Base-by-base conservation (phyloP, 1,140 invertebrate species). In the Drosophila ficusphila region DNA sequence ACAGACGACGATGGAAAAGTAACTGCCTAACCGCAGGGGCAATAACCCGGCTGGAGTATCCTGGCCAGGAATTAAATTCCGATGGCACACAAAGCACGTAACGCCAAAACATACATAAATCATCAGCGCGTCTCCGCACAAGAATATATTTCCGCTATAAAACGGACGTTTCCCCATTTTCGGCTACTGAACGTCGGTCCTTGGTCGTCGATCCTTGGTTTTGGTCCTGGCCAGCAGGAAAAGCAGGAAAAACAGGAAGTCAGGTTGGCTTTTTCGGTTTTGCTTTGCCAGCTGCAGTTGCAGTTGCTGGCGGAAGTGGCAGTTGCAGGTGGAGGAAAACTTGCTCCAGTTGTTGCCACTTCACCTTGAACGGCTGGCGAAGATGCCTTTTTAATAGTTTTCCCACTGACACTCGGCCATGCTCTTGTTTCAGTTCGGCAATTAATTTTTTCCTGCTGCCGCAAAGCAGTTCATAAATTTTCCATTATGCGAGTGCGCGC, bases 101-200 rank as follows among this genome's bases (percentile, higher is more conserved):
- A 85, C 76, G 73, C 81, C 73, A 88, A 86, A 83, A 86, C 76
- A 79, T 76, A 77, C 81, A 86, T 86, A 88, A 86, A 86, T 88
- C 81, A 86, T 86, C 77, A 57, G 51, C 49, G 73, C 82, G 81
- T 85, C 81, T 86, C 76, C 77, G 81, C 81, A 85, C 79, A 88
- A 81, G 81, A 86, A 86, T 86, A 86, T 86, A 86, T 86, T 86
- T 86, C 81, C 82, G 82, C 82, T 86, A 88, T 88, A 86, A 81
- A 86, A 86, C 77, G 82, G 81, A 86, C 73, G 82, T 79, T 81
- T 86, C 81, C 81, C 82, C 77, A 74, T 86, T 86, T 86, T 73
- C 67, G 82, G 67, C 52, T 71, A 48, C 74, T 38, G 44, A 36
- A 42, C 61, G 52, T 12, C n/a, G n/a, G n/a, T n/a, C n/a, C n/a